These are phyloP conservation scores for Lophius americanus DNA, from an alignment of 2,797 vertebrate genomes.

Conservation along the genomic window DNA sequence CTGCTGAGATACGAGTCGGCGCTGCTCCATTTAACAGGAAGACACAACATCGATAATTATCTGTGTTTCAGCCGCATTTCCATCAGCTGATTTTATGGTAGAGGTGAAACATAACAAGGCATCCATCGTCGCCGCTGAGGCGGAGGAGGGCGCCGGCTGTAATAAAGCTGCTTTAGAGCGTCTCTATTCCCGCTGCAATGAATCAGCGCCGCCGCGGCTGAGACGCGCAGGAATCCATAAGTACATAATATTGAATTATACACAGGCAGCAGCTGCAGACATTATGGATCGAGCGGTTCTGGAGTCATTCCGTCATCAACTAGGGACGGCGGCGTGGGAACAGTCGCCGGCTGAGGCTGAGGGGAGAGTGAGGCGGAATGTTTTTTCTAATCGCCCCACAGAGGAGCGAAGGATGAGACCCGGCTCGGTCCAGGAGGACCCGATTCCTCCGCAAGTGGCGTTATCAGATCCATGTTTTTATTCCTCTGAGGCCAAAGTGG, in stretches of 20 bases:
- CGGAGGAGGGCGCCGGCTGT: conserved; percentile 25
- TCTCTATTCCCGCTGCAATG: conserved; percentile 51
- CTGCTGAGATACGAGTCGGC: no score
- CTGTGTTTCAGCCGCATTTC: conserved; percentile 41
- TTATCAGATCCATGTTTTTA: conserved; percentile 66
- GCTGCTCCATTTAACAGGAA: conserved; percentile 47
- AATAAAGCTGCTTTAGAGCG: conserved; percentile 52
- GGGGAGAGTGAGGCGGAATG: conserved; percentile 36
- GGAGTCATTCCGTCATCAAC: conserved; percentile 54
- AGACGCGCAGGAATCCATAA: conserved; percentile 49
- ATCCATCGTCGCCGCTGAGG: conserved; percentile 38
- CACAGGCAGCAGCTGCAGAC: conserved; percentile 38
- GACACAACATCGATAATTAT: conserved; percentile 58
- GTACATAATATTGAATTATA: conserved; percentile 69
- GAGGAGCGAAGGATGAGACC: conserved; percentile 48
- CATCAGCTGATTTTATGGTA: conserved; percentile 58
- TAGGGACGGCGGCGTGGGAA: conserved; percentile 32
- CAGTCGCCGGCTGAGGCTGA: conserved; percentile 24
- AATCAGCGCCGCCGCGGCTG: conserved; percentile 57
- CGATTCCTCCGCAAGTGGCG: conserved; percentile 50
- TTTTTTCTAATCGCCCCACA: conserved; percentile 55
- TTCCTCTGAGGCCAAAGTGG: conserved; percentile 39
- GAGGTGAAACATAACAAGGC: conserved; percentile 55
- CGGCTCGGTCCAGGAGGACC: conserved; percentile 56
- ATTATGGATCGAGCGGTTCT: conserved; percentile 55